Conservation (phyloP, 2,797 vertebrate species). For the Phalloptychus januarius region DNA sequence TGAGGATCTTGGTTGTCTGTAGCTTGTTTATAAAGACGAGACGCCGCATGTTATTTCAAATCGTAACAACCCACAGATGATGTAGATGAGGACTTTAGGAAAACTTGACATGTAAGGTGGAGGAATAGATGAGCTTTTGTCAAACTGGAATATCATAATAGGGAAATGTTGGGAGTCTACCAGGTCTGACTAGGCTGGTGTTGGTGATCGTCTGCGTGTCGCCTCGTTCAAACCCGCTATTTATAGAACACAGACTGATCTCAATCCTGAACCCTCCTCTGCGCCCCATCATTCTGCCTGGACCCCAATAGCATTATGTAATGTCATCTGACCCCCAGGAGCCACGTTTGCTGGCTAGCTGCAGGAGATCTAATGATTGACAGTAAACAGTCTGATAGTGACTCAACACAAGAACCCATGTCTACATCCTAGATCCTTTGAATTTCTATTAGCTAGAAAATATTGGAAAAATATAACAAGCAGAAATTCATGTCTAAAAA, state of each 20-base stretch:
- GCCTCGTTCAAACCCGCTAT: constrained; percentile 52
- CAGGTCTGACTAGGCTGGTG: constrained; percentile 25
- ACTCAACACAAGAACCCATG: not conserved
- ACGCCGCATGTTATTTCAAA: constrained; percentile 2
- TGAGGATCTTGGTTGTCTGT: not conserved
- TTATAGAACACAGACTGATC: constrained; percentile 56
- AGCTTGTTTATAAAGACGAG: constrained; percentile 17
- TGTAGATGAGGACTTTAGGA: not conserved
- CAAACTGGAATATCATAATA: constrained; percentile 17
- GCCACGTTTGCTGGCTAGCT: constrained; percentile 10
- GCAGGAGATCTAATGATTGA: constrained; percentile 33
- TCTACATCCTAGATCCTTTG: constrained; percentile 17
- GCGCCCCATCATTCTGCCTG: constrained; percentile 40
- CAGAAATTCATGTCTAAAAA: constrained; percentile 1
- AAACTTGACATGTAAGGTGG: constrained; percentile 8
- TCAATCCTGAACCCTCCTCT: constrained; percentile 28
- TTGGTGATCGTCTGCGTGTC: constrained; percentile 32
- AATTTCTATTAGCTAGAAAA: not conserved
- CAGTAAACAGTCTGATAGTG: constrained; percentile 33
- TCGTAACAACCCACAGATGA: not conserved
- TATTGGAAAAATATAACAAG: not conserved
- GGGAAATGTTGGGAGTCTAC: constrained; percentile 9
- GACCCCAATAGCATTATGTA: constrained; percentile 47
- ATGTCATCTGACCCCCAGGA: constrained; percentile 26
- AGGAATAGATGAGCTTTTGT: not conserved